Percentiles rank a stretch among this genome's conserved stretches.
Conservation (phyloP, 2,113 vertebrate genomes). For the Petrocephalus microphthalmus region DNA sequence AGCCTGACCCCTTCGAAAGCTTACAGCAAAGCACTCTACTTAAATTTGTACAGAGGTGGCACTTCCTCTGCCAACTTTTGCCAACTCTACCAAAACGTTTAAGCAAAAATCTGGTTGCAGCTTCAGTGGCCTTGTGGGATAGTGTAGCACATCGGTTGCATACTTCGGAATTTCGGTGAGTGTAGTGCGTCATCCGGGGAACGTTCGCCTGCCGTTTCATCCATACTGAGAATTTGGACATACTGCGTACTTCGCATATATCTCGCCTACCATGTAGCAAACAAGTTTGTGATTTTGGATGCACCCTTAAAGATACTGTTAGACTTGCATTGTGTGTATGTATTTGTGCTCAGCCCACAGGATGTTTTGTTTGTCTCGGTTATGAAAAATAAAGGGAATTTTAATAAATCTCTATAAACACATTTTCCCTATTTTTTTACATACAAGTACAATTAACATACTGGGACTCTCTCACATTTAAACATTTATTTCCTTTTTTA, state of each 20-base stretch:
- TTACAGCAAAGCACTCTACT: too few relatives aligned
- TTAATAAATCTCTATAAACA: background rate
- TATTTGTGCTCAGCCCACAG: background rate
- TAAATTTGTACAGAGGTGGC: too few relatives aligned
- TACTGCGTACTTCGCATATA: background rate
- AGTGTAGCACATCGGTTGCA: background rate
- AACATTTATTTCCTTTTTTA: background rate
- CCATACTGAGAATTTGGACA: background rate
- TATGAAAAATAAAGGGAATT: background rate
- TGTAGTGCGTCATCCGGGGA: background rate
- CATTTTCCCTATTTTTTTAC: background rate
- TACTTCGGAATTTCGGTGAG: background rate
- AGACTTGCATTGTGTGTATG: background rate
- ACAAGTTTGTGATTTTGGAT: background rate
- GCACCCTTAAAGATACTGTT: background rate
- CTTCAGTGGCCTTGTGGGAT: background rate
- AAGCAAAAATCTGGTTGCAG: background rate
- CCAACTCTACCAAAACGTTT: too few relatives aligned
- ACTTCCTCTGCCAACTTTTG: too few relatives aligned
- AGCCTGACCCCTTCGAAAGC: background rate
- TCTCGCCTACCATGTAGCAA: background rate
- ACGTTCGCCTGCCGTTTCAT: background rate
- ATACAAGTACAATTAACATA: background rate
- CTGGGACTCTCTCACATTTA: background rate
- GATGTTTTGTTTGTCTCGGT: background rate